These are phyloP conservation scores for Lathamus discolor DNA, from an alignment of 2,113 vertebrate species.

Conservation along the genomic window DNA sequence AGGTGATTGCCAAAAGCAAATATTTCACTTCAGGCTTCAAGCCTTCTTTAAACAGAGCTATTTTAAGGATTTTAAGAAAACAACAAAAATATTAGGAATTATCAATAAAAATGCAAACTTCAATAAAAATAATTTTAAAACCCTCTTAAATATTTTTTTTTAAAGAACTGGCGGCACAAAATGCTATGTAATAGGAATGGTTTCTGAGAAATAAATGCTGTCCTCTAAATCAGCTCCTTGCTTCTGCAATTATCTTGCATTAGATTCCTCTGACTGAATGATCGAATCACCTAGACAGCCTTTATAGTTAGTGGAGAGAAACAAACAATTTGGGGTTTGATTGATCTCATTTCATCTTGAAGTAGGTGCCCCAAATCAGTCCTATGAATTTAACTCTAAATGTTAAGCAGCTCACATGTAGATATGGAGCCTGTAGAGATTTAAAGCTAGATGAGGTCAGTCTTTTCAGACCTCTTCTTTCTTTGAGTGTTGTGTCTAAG, in stretches of 20 bases:
- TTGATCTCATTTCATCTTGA: background rate
- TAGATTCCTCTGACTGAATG: slow-evolving; percentile 7
- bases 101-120: background rate
- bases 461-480: background rate
- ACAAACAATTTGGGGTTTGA: background rate
- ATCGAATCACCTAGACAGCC: background rate
- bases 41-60: background rate
- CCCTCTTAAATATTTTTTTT: background rate
- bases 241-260: background rate
- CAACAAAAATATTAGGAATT: background rate
- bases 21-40: background rate
- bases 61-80: background rate
- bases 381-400: background rate
- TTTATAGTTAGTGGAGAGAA: slow-evolving; percentile 6
- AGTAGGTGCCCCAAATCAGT: background rate
- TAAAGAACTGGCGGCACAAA: background rate
- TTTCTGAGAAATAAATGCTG: background rate
- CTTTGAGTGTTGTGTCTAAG: background rate
- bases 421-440: background rate
- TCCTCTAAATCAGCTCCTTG: background rate
- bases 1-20: background rate
- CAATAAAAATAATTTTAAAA: background rate
- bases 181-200: background rate
- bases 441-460: background rate
- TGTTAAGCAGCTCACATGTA: background rate